phyloP scores from a whole-genome alignment of 1,140 invertebrate species.

The Condylostylus longicornis region DNA sequence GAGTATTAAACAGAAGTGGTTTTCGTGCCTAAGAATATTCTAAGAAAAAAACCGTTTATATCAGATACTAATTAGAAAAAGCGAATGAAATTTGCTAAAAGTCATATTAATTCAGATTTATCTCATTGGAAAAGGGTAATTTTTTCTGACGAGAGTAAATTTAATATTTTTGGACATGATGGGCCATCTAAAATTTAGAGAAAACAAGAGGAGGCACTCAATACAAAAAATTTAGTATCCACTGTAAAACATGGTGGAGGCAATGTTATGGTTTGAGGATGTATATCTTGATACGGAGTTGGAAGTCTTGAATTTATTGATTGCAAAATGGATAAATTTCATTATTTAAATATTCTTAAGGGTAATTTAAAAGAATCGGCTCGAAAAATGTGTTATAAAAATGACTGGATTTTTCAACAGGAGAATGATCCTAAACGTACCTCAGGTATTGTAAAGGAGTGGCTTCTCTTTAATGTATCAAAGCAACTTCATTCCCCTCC shows the following conservation, averaged over 20 bases:
- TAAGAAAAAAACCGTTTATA: too few species aligned
- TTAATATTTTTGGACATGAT: too few species aligned
- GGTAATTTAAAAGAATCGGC: constrained; percentile 10
- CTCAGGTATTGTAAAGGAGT: constrained; percentile 11
- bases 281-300: constrained; percentile 14
- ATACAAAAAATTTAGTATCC: constrained; percentile 10
- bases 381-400: constrained; percentile 7
- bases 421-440: constrained; percentile 19
- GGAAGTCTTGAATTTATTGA: constrained; percentile 16
- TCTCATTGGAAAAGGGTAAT: too few species aligned
- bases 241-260: constrained; percentile 31
- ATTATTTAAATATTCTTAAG: constrained; percentile 13
- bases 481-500: constrained; percentile 15
- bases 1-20: too few species aligned
- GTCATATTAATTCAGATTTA: too few species aligned
- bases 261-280: constrained; percentile 27
- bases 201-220: too few species aligned
- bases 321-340: constrained; percentile 9
- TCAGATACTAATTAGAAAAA: too few species aligned
- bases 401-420: constrained; percentile 5
- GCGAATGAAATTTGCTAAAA: too few species aligned
- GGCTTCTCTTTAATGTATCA: constrained; percentile 9
- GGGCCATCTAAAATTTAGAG: too few species aligned
- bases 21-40: too few species aligned
- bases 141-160: too few species aligned